phyloP scores from a whole-genome alignment of 1,140 invertebrate genomes.

The Hyposmocoma kahamanoa region DNA sequence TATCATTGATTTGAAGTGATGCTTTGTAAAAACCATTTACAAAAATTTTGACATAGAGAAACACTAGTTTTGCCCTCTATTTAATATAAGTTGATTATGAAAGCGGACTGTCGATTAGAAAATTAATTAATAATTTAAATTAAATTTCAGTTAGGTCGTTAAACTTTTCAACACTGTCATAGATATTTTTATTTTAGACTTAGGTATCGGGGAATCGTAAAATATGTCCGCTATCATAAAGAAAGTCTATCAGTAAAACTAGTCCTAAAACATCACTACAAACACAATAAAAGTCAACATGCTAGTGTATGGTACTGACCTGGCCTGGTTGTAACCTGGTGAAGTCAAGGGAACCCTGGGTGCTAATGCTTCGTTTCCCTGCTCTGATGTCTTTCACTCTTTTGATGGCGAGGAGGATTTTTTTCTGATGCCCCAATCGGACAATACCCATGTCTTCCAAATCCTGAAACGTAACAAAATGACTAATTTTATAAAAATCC shows the following conservation, averaged over 20 bases:
- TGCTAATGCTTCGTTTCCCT: slow-evolving; percentile 84
- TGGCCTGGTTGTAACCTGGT: slow-evolving; percentile 74
- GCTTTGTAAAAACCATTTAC: slow-evolving; percentile 41
- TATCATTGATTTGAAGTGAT: slow-evolving; percentile 47
- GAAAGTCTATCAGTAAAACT: background rate
- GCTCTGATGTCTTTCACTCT: slow-evolving; percentile 95
- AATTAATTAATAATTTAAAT: too few species aligned
- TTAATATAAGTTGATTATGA: slow-evolving; percentile 21
- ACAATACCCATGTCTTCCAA: slow-evolving; percentile 98
- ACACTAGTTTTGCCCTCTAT: slow-evolving; percentile 22
- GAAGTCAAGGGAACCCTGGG: slow-evolving; percentile 75
- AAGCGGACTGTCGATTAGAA: slow-evolving; percentile 22
- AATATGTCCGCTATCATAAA: slow-evolving; percentile 13
- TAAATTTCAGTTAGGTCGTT: too few species aligned
- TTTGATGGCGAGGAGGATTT: slow-evolving; percentile 97
- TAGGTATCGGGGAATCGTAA: background rate
- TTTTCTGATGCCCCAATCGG: slow-evolving; percentile 97
- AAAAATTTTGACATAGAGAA: slow-evolving; percentile 13
- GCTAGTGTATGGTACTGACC: slow-evolving; percentile 36
- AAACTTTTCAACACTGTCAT: too few species aligned
- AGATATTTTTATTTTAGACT: background rate
- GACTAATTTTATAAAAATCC: too few species aligned
- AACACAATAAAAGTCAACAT: slow-evolving; percentile 23
- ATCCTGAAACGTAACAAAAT: slow-evolving; percentile 83
- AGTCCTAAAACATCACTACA: slow-evolving; percentile 53